Conservation (phyloP, 2,113 vertebrate genomes). For the Dicrurus megarhynchus region DNA sequence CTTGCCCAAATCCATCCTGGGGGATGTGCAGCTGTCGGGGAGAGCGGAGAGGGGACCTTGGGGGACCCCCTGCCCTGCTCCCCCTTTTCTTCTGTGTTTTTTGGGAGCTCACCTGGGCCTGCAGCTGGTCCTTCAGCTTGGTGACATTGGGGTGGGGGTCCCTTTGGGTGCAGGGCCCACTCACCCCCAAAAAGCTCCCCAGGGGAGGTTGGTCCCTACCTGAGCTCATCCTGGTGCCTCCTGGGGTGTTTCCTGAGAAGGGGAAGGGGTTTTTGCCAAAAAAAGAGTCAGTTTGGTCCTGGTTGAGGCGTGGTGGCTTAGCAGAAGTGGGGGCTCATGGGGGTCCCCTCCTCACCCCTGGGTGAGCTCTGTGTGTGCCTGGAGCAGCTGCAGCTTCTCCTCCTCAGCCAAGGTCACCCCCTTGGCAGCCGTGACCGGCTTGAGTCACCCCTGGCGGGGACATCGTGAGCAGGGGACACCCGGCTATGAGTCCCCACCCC, state of each 20-base stretch:
- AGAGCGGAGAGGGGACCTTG: background rate
- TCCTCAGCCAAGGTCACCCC: constrained; percentile 74
- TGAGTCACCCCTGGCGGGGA: background rate
- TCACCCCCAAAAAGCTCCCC: background rate
- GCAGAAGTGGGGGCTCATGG: background rate
- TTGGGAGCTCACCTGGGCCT: constrained; percentile 62
- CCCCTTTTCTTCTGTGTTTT: background rate
- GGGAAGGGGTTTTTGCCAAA: fast-evolving
- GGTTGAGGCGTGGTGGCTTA: background rate
- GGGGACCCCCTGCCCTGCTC: background rate
- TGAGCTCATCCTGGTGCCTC: background rate
- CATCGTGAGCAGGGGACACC: fast-evolving
- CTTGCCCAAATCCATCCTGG: background rate
- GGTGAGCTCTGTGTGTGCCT: constrained; percentile 73
- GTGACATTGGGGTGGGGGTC: background rate
- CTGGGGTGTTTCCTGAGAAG: background rate
- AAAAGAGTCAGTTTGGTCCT: fast-evolving
- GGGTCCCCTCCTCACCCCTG: constrained; percentile 59
- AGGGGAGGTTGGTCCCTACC: too few species aligned
- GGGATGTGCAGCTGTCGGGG: background rate
- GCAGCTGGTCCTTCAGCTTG: constrained; percentile 62
- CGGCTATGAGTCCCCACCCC: fast-evolving
- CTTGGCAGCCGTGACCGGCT: background rate
- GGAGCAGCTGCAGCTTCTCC: constrained; percentile 79
- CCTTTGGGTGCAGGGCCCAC: background rate